phyloP scores from a whole-genome alignment of 1,140 invertebrate genomes.

The Lamellibrachia luymesi region DNA sequence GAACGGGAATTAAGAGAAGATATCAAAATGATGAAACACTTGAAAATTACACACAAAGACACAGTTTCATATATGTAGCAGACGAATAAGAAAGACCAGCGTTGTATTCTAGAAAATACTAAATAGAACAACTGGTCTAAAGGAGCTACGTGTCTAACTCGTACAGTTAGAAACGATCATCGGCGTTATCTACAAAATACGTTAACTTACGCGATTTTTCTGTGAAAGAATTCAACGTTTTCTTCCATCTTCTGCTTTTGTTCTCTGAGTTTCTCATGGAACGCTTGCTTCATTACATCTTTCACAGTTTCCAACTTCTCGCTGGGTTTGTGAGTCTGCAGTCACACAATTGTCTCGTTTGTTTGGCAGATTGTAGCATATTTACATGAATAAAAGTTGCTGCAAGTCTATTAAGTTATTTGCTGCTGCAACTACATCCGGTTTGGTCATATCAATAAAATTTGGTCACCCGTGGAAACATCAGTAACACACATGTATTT shows the following conservation, averaged over 20 bases:
- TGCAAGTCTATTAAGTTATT: not conserved
- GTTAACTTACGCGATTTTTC: conserved; percentile 19
- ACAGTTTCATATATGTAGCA: no score
- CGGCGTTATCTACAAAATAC: not conserved
- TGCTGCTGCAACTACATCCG: not conserved
- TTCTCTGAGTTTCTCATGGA: not conserved
- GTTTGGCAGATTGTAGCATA: no score
- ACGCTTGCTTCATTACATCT: conserved; percentile 11
- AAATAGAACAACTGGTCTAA: not conserved
- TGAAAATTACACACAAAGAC: no score
- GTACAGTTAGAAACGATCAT: not conserved
- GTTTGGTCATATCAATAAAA: no score
- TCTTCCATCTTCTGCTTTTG: conserved; percentile 17
- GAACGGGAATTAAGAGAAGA: no score
- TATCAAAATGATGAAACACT: no score
- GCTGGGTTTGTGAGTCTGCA: conserved; percentile 16
- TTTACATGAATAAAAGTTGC: no score
- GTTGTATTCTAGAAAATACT: not conserved
- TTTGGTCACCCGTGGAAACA: no score
- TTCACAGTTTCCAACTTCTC: conserved; percentile 13
- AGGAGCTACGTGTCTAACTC: not conserved
- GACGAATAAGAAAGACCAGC: no score
- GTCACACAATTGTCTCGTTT: not conserved
- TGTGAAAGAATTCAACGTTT: conserved; percentile 15
- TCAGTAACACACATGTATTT: no score